Base-by-base conservation (phyloP, 30 jellyfish, hydroid and myxozoan genomes). In the Turritopsis rubra region DNA sequence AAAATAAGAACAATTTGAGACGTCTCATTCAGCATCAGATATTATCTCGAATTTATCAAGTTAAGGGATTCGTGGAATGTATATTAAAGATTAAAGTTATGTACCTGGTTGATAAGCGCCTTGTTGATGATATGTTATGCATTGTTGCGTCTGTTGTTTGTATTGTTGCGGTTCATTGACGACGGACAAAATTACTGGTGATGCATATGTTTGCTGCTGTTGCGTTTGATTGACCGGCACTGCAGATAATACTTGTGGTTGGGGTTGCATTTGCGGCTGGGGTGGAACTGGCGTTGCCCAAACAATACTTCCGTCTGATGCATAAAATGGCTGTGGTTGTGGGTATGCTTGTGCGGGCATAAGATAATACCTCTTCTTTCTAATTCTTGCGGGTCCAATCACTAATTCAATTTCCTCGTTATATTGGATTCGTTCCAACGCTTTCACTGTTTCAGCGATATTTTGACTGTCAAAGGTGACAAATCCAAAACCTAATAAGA, bases 391-490 rank as follows among this genome's bases (percentile, higher is more conserved):
- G 17, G 97, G 97, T 27, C 97, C 97, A 52, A 91, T 83, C 0
- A 87, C 97, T 13, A 91, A 65, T 21, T 91, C 97, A 60, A 74
- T 74, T 8, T 88, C 85, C 16, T 87, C 91, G 54, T 87, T 88
- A 83, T 87, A 91, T 24, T 91, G 90, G 1, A 91, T 91, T 29
- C 83, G 86, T 54, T 88, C 92, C 53, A 85, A 65, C 80, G 66
- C 88, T 74, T 91, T 91, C 65, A 91, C 92, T 76, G 83, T 91
- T 73, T 91, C 97, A 22, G 97, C 97, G 41, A 91, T 87, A 53
- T 83, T 87, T 82, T 91, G 97, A 76, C 97, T 91, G 80, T 91
- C 97, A 75, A 91, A 91, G 4, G 97, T 91, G 66, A 91, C 87
- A 70, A 91, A 91, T 24, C 96, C 97, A 84, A 85, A 91, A 0